Conservation (phyloP, 2,797 vertebrate species). For the Rachycentron canadum region DNA sequence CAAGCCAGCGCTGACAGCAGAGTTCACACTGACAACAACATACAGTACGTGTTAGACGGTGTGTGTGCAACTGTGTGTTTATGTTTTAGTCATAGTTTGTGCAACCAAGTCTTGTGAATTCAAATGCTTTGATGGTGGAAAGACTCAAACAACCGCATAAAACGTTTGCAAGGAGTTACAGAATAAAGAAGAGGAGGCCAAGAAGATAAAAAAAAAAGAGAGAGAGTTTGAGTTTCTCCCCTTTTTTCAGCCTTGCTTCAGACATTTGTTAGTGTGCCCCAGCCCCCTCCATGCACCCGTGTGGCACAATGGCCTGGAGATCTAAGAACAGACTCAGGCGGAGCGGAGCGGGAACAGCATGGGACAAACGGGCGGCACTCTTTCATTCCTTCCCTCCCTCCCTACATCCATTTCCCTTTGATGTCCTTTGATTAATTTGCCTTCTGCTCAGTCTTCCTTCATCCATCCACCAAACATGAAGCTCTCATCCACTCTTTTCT, state of each 20-base stretch:
- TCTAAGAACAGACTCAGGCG: slow-evolving; percentile 79
- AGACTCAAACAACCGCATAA: background rate
- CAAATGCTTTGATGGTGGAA: slow-evolving; percentile 15
- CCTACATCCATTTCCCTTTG: slow-evolving; percentile 77
- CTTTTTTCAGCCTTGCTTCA: slow-evolving; percentile 17
- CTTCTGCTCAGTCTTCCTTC: slow-evolving; percentile 69
- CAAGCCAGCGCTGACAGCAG: slow-evolving; percentile 61
- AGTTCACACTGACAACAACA: slow-evolving; percentile 61
- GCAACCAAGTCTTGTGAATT: slow-evolving; percentile 17
- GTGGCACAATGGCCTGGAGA: slow-evolving; percentile 77
- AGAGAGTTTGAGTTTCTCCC: slow-evolving; percentile 16
- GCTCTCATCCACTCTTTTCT: slow-evolving; percentile 35
- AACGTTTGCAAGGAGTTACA: background rate
- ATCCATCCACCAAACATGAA: slow-evolving; percentile 56
- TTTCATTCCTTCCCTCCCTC: slow-evolving; percentile 79
- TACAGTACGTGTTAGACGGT: slow-evolving; percentile 53
- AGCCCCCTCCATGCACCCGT: slow-evolving; percentile 73
- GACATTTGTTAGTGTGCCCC: slow-evolving; percentile 56
- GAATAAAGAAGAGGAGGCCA: background rate
- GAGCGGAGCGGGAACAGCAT: slow-evolving; percentile 75
- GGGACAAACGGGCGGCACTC: slow-evolving; percentile 80
- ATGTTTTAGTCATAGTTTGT: slow-evolving; percentile 36
- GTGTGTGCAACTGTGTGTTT: slow-evolving; percentile 50
- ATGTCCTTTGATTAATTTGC: slow-evolving; percentile 85
- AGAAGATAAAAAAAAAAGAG: slow-evolving; percentile 1